These are phyloP conservation scores for Origma solitaria DNA, from an alignment of 2,113 vertebrate genomes.

Conservation along the genomic window DNA sequence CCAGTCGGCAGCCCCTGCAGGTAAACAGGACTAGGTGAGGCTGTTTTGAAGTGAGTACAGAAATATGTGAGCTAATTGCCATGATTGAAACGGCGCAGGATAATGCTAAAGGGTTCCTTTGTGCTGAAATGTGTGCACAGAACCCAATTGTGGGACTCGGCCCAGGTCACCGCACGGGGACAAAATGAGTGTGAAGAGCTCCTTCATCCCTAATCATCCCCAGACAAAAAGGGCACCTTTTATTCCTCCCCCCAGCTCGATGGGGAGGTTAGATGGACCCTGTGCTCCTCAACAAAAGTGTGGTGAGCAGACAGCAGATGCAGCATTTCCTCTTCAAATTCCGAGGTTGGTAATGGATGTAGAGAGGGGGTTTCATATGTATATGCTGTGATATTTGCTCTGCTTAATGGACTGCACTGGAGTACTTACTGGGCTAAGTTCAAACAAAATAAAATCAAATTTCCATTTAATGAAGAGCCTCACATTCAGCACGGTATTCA, in stretches of 20 bases:
- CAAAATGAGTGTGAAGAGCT: slow-evolving; percentile 71
- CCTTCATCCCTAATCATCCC: slow-evolving; percentile 67
- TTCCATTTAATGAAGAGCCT: slow-evolving; percentile 84
- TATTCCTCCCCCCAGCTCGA: slow-evolving; percentile 43
- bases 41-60: not conserved
- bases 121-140: slow-evolving; percentile 55
- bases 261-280: slow-evolving; percentile 65
- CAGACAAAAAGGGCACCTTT: slow-evolving; percentile 56
- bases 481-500: slow-evolving; percentile 65
- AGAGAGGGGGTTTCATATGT: slow-evolving; percentile 59
- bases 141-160: slow-evolving; percentile 63
- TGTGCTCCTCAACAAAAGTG: slow-evolving; percentile 57
- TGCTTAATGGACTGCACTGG: slow-evolving; percentile 80
- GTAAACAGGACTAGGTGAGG: slow-evolving; percentile 1
- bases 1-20: not conserved
- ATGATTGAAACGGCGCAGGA: slow-evolving; percentile 61
- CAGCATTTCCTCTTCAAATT: slow-evolving; percentile 71
- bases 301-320: slow-evolving; percentile 71
- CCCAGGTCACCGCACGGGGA: slow-evolving; percentile 73
- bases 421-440: slow-evolving; percentile 81
- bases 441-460: slow-evolving; percentile 89
- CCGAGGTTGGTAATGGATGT: slow-evolving; percentile 68
- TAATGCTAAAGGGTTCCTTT: slow-evolving; percentile 58
- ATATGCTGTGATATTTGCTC: slow-evolving; percentile 68
- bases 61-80: slow-evolving; percentile 52